phyloP scores from a whole-genome alignment of 2,888 invertebrate genomes.

The Drosophila nr. perissopoda region DNA sequence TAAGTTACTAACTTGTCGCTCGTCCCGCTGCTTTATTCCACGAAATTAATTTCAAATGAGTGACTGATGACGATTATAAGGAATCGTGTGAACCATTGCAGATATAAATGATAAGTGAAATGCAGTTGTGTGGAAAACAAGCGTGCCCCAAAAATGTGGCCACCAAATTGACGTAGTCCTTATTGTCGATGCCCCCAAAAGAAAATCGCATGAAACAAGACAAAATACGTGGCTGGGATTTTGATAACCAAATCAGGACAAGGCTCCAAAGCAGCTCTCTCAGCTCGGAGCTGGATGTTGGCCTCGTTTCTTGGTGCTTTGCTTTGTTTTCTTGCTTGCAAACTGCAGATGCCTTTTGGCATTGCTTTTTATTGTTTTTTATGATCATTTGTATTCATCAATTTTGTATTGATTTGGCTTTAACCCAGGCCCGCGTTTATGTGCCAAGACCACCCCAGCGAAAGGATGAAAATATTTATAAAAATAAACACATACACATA shows the following conservation, averaged over 20 bases:
- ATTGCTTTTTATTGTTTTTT: conserved; percentile 80
- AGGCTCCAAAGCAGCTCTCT: conserved; percentile 10
- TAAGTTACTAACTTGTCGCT: conserved; percentile 5
- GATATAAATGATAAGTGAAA: conserved; percentile 62
- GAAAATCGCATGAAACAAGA: conserved; percentile 26
- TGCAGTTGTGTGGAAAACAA: conserved; percentile 56
- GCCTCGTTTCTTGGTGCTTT: conserved; percentile 35
- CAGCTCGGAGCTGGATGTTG: conserved; percentile 5
- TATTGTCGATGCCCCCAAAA: conserved; percentile 25
- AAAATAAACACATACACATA: conserved; percentile 5
- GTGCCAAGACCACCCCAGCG: conserved; percentile 42
- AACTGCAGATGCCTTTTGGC: conserved; percentile 71
- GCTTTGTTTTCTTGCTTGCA: conserved; percentile 37
- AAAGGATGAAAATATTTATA: conserved; percentile 62
- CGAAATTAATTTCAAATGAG: conserved; percentile 74
- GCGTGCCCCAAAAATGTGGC: conserved; percentile 6
- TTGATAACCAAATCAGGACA: conserved; percentile 79
- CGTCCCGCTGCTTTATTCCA: conserved; percentile 55
- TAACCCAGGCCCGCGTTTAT: conserved; percentile 45
- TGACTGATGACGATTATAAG: conserved; percentile 60
- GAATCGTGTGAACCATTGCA: conserved; percentile 24
- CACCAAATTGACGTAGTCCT: conserved; percentile 1
- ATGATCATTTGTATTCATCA: conserved; percentile 81
- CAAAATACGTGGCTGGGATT: conserved; percentile 71
- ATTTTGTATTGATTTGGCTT: conserved; percentile 73